phyloP scores from a whole-genome alignment of 2,113 vertebrate genomes.

The Amia ocellicauda region DNA sequence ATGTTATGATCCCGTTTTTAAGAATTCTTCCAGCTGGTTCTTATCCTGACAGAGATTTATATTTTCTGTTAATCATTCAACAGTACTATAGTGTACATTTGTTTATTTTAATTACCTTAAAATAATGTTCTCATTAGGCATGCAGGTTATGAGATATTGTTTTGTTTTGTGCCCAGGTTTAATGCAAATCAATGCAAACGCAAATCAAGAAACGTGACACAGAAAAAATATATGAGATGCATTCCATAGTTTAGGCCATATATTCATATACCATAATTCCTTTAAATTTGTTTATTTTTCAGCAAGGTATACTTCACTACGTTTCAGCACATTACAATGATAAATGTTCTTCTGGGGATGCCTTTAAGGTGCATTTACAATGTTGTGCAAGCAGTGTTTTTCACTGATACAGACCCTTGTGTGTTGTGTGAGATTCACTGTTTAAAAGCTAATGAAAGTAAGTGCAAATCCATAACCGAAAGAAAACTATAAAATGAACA shows the following conservation, averaged over 20 bases:
- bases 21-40: constrained; percentile 49
- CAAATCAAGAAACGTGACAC: too few species aligned
- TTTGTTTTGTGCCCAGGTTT: too few species aligned
- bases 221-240: too few species aligned
- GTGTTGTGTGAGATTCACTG: neutral
- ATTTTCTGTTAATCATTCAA: constrained; percentile 28
- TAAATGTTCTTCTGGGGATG: too few species aligned
- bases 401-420: neutral
- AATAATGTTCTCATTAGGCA: constrained; percentile 53
- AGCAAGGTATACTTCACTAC: neutral
- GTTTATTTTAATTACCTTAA: constrained; percentile 66
- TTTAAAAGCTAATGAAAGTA: constrained; percentile 1
- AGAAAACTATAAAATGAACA: neutral
- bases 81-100: constrained; percentile 50
- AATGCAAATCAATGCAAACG: too few species aligned
- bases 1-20: constrained; percentile 34
- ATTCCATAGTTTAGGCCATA: neutral
- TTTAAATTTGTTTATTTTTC: neutral
- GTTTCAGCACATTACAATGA: too few species aligned
- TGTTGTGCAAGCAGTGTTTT: too few species aligned
- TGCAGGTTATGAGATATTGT: constrained; percentile 60
- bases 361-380: too few species aligned
- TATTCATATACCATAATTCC: neutral
- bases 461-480: constrained; percentile 8
- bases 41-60: constrained; percentile 22